Evolutionary conservation across 2,888 invertebrate species (phyloP).

Genomic region (Hydrotaea diabolus): DNA sequence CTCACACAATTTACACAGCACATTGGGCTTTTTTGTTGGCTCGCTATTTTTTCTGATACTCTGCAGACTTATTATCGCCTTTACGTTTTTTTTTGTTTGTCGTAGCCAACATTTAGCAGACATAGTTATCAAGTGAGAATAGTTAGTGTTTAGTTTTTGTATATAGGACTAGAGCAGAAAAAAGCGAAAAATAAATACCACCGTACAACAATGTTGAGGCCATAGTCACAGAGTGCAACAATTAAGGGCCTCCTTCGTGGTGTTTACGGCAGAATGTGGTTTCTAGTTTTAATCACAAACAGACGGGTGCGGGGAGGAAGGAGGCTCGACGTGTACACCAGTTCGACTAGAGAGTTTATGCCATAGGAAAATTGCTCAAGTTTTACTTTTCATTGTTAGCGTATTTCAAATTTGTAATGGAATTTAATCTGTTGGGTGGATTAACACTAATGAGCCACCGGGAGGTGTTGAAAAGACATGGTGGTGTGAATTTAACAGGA

Average conservation of each 20-base stretch:
- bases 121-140: constrained; percentile 40
- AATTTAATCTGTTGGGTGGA: background rate
- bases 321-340: background rate
- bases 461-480: background rate
- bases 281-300: constrained; percentile 47
- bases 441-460: constrained; percentile 31
- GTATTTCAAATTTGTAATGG: constrained; percentile 30
- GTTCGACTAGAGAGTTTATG: background rate
- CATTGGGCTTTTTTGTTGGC: constrained; percentile 16
- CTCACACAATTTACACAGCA: constrained; percentile 64
- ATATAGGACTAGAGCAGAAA: background rate
- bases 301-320: background rate
- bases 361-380: background rate
- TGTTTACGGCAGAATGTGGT: constrained; percentile 28
- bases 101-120: background rate
- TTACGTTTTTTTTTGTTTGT: constrained; percentile 27
- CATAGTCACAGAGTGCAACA: constrained; percentile 54
- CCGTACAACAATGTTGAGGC: constrained; percentile 38
- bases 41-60: constrained; percentile 27
- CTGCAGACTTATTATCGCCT: constrained; percentile 60
- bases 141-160: constrained; percentile 22
- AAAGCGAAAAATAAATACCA: background rate
- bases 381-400: constrained; percentile 33
- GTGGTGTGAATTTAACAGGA: no score
- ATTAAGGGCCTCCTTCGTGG: constrained; percentile 52